Evolutionary conservation across 2,113 vertebrate species (phyloP).

Genomic region (Podarcis cretensis): DNA sequence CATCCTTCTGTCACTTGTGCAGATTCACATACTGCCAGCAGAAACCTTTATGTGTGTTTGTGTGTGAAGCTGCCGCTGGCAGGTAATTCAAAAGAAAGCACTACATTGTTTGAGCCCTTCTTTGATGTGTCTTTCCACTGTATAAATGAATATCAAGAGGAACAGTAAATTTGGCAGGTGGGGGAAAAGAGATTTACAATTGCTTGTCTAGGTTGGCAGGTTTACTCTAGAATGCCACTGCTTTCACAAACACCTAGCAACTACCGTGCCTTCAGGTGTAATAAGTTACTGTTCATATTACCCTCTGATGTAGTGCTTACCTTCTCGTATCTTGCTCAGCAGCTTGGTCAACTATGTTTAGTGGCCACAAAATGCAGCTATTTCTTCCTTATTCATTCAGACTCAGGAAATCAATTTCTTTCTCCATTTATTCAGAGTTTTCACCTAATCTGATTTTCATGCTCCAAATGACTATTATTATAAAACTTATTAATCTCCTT

Average conservation of each 20-base stretch:
- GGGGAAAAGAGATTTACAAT: not conserved
- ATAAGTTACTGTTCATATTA: not conserved
- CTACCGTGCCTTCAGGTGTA: not conserved
- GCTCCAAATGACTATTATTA: not conserved
- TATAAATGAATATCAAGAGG: conserved; percentile 1
- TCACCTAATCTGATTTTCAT: not conserved
- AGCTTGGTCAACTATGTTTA: not conserved
- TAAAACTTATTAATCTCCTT: not conserved
- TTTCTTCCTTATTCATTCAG: not conserved
- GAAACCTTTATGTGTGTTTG: not conserved
- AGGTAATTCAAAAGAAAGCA: not conserved
- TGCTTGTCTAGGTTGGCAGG: not conserved
- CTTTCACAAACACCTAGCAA: not conserved
- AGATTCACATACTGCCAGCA: not conserved
- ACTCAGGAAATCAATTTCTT: conserved; percentile 13
- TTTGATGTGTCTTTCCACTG: not conserved
- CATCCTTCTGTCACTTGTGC: not conserved
- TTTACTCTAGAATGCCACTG: not conserved
- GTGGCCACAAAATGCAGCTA: not conserved
- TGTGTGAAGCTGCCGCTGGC: not conserved
- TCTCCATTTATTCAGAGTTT: not conserved
- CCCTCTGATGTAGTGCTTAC: not conserved
- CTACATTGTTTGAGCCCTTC: not conserved
- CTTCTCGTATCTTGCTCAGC: not conserved
- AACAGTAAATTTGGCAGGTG: not conserved